Percentiles rank a stretch among this genome's conserved stretches.
phyloP scores from a whole-genome alignment of 92 coral and sea anemone species.

The Epizoanthus illoricatus region DNA sequence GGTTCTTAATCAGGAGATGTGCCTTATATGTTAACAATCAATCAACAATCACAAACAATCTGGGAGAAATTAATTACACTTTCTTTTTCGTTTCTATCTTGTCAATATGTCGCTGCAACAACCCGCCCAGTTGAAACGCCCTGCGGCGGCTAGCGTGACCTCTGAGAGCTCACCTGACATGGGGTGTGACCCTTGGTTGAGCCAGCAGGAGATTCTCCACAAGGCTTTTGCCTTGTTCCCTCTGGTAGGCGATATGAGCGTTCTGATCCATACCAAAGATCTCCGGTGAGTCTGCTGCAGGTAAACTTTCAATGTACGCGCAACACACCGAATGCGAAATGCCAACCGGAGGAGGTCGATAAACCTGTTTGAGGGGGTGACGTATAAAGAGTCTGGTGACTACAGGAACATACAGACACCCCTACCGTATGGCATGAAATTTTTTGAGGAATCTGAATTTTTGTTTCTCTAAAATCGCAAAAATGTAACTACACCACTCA shows the following conservation, averaged over 20 bases:
- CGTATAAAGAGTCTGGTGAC: neutral
- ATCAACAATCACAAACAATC: too few relatives aligned
- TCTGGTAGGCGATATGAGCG: conserved; percentile 75
- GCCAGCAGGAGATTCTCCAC: conserved; percentile 66
- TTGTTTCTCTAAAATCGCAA: neutral
- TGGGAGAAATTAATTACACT: too few relatives aligned
- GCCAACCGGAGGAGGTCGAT: conserved; percentile 91
- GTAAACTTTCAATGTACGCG: conserved; percentile 83
- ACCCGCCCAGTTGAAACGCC: too few relatives aligned
- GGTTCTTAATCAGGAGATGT: too few relatives aligned
- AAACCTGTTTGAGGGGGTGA: conserved; percentile 51
- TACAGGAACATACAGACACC: neutral
- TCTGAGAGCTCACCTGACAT: conserved; percentile 50
- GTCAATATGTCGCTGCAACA: too few relatives aligned
- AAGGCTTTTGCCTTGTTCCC: conserved; percentile 69
- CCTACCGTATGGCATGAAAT: neutral
- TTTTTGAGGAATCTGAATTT: neutral
- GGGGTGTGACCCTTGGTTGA: conserved; percentile 57
- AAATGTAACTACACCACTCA: too few relatives aligned
- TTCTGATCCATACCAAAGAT: conserved; percentile 93
- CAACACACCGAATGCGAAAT: conserved; percentile 93
- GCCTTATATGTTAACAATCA: too few relatives aligned
- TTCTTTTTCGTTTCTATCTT: too few relatives aligned
- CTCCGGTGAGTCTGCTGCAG: conserved; percentile 82
- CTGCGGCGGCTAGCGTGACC: neutral